Percentiles rank a stretch among this genome's conserved stretches.
Conservation (phyloP, 2,888 invertebrate species). For the Caprella mutica region DNA sequence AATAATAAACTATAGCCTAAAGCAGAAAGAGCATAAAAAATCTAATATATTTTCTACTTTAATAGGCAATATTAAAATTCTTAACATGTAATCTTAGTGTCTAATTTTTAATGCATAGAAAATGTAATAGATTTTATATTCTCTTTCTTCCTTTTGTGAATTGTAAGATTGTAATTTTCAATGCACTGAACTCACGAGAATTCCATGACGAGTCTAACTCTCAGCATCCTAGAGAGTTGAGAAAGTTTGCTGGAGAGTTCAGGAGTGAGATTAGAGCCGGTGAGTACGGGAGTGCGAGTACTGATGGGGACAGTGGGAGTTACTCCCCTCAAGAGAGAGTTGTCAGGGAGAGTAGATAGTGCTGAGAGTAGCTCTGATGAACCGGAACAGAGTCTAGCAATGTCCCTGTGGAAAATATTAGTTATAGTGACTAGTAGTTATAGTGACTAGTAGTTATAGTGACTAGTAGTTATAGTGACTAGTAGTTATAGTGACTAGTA, state of each 20-base stretch:
- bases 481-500: too few species aligned
- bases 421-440: too few species aligned
- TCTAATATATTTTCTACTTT: too few species aligned
- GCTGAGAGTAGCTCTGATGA: constrained; percentile 11
- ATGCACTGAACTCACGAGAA: constrained; percentile 30
- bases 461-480: too few species aligned
- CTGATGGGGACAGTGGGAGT: neutral
- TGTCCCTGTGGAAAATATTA: constrained; percentile 11
- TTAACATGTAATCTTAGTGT: too few species aligned
- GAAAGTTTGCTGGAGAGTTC: constrained; percentile 21
- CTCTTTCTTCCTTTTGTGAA: too few species aligned
- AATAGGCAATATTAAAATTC: too few species aligned
- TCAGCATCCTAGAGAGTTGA: constrained; percentile 22
- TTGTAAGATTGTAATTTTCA: neutral
- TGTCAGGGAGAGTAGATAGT: constrained; percentile 16
- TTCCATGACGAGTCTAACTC: constrained; percentile 32
- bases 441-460: too few species aligned
- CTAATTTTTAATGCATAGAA: too few species aligned
- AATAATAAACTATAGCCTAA: too few species aligned
- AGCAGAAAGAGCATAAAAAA: too few species aligned
- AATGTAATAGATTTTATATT: too few species aligned
- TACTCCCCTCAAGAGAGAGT: neutral
- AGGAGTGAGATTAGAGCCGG: constrained; percentile 12
- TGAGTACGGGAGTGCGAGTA: constrained; percentile 14
- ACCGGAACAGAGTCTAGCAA: constrained; percentile 14